A percentile compares a stretch with the other conserved stretches of the same genome.
phyloP scores from a whole-genome alignment of 2,888 invertebrate genomes.

The Temnothorax unifasciatus region DNA sequence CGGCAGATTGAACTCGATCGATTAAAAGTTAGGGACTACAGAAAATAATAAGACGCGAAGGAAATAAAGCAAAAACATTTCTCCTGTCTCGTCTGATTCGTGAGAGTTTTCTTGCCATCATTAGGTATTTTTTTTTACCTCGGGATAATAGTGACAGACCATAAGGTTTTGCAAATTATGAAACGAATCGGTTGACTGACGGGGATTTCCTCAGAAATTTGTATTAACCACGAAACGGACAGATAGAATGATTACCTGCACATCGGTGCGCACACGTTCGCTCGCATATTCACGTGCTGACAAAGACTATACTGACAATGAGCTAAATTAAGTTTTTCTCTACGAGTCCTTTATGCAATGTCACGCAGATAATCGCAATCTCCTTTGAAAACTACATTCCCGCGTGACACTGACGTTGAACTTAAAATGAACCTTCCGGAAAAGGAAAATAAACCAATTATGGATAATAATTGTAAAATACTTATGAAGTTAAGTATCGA shows the following conservation, averaged over 20 bases:
- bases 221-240: slow-evolving; percentile 58
- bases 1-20: slow-evolving; percentile 37
- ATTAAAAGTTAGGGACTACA: slow-evolving; percentile 30
- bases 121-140: slow-evolving; percentile 65
- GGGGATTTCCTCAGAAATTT: slow-evolving; percentile 66
- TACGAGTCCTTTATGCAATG: slow-evolving; percentile 55
- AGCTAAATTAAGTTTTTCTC: slow-evolving; percentile 70
- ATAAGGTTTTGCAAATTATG: slow-evolving; percentile 64
- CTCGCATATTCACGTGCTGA: slow-evolving; percentile 41
- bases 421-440: slow-evolving; percentile 42
- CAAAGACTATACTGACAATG: slow-evolving; percentile 39
- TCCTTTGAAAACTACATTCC: slow-evolving; percentile 66
- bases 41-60: slow-evolving; percentile 27
- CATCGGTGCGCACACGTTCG: slow-evolving; percentile 57
- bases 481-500: slow-evolving; percentile 12
- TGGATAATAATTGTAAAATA: slow-evolving; percentile 23
- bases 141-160: slow-evolving; percentile 54
- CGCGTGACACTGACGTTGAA: slow-evolving; percentile 8
- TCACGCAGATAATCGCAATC: slow-evolving; percentile 58
- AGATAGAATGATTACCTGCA: slow-evolving; percentile 69
- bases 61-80: slow-evolving; percentile 42
- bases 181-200: slow-evolving; percentile 51
- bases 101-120: slow-evolving; percentile 58
- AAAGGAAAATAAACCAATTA: slow-evolving; percentile 43
- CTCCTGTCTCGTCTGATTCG: slow-evolving; percentile 45